Evolutionary conservation across 2,888 invertebrate species (phyloP).

Genomic region (Acanthosepion pharaonis): DNA sequence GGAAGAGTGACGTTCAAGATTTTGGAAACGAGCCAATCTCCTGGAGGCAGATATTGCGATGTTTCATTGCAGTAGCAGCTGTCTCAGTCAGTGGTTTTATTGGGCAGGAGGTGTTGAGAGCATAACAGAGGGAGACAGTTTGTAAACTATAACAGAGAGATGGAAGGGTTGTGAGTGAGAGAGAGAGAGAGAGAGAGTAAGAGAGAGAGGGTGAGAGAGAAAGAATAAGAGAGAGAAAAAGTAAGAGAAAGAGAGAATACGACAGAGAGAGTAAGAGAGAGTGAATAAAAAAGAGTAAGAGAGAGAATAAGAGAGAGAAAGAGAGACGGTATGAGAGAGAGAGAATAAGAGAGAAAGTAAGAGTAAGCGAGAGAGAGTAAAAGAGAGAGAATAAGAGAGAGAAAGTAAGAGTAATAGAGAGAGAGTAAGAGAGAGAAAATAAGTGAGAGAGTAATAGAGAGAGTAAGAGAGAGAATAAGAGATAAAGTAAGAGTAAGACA

Average conservation of each 20-base stretch:
- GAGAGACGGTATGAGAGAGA: neutral
- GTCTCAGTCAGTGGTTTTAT: neutral
- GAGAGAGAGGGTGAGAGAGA: too few relatives aligned
- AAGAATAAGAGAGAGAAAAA: too few relatives aligned
- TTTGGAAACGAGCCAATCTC: neutral
- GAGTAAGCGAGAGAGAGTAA: neutral
- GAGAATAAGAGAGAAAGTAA: neutral
- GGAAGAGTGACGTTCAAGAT: neutral
- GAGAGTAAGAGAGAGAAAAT: neutral
- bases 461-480: neutral
- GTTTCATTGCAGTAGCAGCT: constrained; percentile 4
- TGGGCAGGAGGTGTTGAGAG: neutral
- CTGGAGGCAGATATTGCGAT: neutral
- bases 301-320: too few relatives aligned
- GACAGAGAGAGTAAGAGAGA: too few relatives aligned
- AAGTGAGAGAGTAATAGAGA: too few relatives aligned
- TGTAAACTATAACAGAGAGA: too few relatives aligned
- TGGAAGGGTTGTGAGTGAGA: too few relatives aligned
- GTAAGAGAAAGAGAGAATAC: too few relatives aligned
- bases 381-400: neutral
- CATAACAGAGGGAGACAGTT: too few relatives aligned
- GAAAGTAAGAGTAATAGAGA: neutral
- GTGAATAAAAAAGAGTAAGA: too few relatives aligned
- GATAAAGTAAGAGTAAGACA: too few relatives aligned
- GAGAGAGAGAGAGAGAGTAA: too few relatives aligned